These are phyloP conservation scores for Drosophila nebulosa DNA, from an alignment of 1,140 invertebrate genomes.

Conservation along the genomic window DNA sequence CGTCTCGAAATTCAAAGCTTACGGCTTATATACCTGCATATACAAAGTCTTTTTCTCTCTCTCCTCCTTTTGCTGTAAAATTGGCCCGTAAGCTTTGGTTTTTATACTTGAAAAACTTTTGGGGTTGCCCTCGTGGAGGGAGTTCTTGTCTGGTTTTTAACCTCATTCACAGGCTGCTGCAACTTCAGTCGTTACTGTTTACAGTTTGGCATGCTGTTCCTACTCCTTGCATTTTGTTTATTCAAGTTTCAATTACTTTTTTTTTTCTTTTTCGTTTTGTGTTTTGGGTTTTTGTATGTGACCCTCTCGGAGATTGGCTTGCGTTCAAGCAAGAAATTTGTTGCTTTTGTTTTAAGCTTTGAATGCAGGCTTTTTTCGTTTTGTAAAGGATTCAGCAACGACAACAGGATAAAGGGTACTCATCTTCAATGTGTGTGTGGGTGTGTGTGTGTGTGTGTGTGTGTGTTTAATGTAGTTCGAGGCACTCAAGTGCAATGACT, in stretches of 20 bases:
- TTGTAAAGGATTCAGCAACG: slow-evolving; percentile 22
- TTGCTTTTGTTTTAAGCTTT: slow-evolving; percentile 25
- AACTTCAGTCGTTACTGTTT: slow-evolving; percentile 54
- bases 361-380: slow-evolving; percentile 34
- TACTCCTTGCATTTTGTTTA: slow-evolving; percentile 55
- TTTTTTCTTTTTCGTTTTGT: slow-evolving; percentile 5
- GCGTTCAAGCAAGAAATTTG: slow-evolving; percentile 34
- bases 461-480: slow-evolving; percentile 14
- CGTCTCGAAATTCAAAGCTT: no score
- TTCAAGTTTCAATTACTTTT: slow-evolving; percentile 73
- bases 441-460: neutral
- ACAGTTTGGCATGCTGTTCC: slow-evolving; percentile 45
- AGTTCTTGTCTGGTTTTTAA: slow-evolving; percentile 14
- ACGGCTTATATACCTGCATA: neutral
- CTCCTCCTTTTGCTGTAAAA: neutral
- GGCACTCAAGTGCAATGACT: slow-evolving; percentile 61
- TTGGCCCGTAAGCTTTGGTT: neutral
- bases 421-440: neutral
- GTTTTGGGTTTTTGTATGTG: slow-evolving; percentile 7
- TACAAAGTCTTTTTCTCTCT: neutral
- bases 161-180: slow-evolving; percentile 48
- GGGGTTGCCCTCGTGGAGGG: slow-evolving; percentile 6
- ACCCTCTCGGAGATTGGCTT: slow-evolving; percentile 37
- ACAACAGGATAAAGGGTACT: slow-evolving; percentile 17
- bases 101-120: slow-evolving; percentile 22